Base-by-base conservation (phyloP, 2,113 vertebrate species). In the Xyrauchen texanus region DNA sequence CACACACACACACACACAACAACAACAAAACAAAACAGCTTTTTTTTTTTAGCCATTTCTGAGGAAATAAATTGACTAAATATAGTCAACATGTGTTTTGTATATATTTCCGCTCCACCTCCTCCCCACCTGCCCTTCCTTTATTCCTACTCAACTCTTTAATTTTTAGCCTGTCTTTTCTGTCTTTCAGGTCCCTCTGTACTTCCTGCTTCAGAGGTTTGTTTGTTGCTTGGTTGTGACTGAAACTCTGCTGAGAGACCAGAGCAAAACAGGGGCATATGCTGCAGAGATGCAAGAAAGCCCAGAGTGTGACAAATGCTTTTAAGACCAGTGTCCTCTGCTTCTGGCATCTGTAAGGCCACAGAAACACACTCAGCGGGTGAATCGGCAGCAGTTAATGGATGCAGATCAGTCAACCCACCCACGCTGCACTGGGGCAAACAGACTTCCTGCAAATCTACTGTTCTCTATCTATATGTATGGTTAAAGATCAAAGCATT, bases 231-330 rank as follows among this genome's bases (percentile, higher is more conserved):
- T 6, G 47, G 15, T 51, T 63, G 72, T 75, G 72, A 75, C 47
- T 52, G 15, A 63, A 60, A 51, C 69, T 72, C 69, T 3, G 13
- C 69, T 47, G 55, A 72, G 42, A 60, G 8, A 44, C 55, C 44
- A 11, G 55, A 7, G 4, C 70, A 60, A 44, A 13, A 72, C 72
- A 34, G 60, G 60, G 51, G 72, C 11, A 60, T 62, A 34, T 58
- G 72, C 21, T 42, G 60, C 72, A 4, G 60, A 52, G 60, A 63
- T 75, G 57, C 72, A 49, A 52, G 60, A 63, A 75, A 52, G 45
- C 60, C 57, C 45, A 62, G 45, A 8, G 71, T 21, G 71, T 74
- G 71, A 74, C 71, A 74, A 21, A 73, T 12, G 71, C 71, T 62
- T 74, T 49, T 8, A 45, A 62, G 57, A 61, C 44, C 57, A 8